Evolutionary conservation across 2,888 invertebrate genomes (phyloP), one percentile per base, ranked within the genome.

Genomic region (Nemapogon koenigi): DNA sequence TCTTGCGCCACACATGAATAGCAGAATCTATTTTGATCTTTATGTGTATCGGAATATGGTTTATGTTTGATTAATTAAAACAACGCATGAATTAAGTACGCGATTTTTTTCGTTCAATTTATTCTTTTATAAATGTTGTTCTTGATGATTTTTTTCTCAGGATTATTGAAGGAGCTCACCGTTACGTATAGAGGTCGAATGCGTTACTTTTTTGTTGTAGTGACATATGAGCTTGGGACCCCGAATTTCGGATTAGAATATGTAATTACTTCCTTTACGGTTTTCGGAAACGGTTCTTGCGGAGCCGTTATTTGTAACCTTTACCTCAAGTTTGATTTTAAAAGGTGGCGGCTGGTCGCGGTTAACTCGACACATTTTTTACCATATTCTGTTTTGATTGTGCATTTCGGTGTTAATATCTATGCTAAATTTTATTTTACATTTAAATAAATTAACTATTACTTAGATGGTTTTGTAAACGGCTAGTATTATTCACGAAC

Each of bases 211-310:
- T 66, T 71, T 71, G 65, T 70, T 18, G 52, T 56, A 54, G 57
- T 75, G 78, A 75, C 78, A 76, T 70, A 67, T 66, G 78, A 75
- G 70, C 69, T 68, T 71, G 72, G 66, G 65, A 35, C 55, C 58
- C 51, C 53, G 63, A 64, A 59, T 61, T 62, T 29, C 51, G 70
- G 72, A 75, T 76, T 72, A 70, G 78, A 73, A 78, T 76, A 75
- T 70, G 73, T 78, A 78, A 78, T 78, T 76, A 76, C 70, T 78
- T 78, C 78, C 78, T 76, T 72, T 70, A 73, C 68, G 75, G 59
- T 63, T 67, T 72, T 67, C 67, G 78, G 76, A 76, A 75, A 71
- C 70, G 66, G 63, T 61, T 58, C 54, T 57, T 50, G 44, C 31
- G 35, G 55, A 57, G 59, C 61, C 62, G 66, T 66, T 67, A 60